These are phyloP conservation scores for Nylanderia fulva DNA, from an alignment of 1,140 invertebrate genomes.

Conservation along the genomic window DNA sequence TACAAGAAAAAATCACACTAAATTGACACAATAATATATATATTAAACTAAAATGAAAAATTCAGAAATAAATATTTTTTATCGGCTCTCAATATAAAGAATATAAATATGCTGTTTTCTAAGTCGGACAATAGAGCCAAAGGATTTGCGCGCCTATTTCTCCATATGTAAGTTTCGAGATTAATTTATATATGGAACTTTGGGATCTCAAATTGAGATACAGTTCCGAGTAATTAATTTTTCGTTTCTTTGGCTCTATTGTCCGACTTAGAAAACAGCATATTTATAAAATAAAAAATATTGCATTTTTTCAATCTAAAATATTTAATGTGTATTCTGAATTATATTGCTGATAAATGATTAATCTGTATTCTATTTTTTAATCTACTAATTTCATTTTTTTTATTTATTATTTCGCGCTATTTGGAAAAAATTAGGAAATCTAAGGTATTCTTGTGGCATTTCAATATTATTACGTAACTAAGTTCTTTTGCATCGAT, in stretches of 20 bases:
- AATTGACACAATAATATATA: not conserved
- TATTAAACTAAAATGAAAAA: not conserved
- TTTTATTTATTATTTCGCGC: not conserved
- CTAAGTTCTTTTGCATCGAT: not conserved
- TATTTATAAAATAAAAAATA: constrained; percentile 12
- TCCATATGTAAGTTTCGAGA: too few relatives aligned
- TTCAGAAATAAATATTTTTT: too few relatives aligned
- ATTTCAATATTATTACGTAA: not conserved
- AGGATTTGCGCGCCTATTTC: too few relatives aligned
- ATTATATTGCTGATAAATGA: too few relatives aligned
- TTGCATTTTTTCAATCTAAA: not conserved
- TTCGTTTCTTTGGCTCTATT: too few relatives aligned
- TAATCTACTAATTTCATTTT: not conserved
- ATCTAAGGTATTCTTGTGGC: not conserved
- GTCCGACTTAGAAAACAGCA: too few relatives aligned
- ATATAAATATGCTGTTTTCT: too few relatives aligned
- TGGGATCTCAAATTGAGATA: too few relatives aligned
- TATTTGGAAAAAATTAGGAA: not conserved
- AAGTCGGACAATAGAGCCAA: too few relatives aligned
- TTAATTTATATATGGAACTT: too few relatives aligned
- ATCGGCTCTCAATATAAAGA: too few relatives aligned
- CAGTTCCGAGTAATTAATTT: too few relatives aligned
- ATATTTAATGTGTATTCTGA: not conserved
- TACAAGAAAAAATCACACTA: not conserved
- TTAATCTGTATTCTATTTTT: not conserved